phyloP scores from a whole-genome alignment of 2,797 vertebrate genomes.

The Acanthornis magna region DNA sequence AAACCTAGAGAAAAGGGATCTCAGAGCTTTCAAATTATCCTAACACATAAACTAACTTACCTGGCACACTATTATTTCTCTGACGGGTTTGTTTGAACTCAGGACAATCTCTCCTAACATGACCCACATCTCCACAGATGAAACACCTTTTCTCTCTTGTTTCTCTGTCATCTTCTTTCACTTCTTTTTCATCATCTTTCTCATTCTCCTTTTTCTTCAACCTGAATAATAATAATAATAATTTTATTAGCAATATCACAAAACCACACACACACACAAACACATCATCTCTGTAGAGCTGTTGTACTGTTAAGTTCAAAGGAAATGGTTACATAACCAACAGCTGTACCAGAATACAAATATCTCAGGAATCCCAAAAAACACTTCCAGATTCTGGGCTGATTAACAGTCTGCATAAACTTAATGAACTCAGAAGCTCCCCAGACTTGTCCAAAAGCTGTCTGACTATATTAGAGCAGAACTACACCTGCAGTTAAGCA shows the following conservation, averaged over 20 bases:
- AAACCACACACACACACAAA: not conserved
- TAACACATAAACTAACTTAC: constrained; percentile 49
- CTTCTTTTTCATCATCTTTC: constrained; percentile 90
- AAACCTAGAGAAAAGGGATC: not conserved
- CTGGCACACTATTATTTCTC: constrained; percentile 78
- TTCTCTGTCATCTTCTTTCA: constrained; percentile 91
- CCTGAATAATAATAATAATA: constrained; percentile 77
- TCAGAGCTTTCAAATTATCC: not conserved
- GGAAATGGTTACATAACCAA: not conserved
- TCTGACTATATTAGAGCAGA: not conserved
- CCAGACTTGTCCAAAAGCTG: not conserved
- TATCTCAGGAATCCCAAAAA: not conserved
- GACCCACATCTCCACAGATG: constrained; percentile 94
- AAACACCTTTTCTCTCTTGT: constrained; percentile 93
- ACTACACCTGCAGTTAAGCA: not conserved
- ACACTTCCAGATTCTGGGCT: not conserved
- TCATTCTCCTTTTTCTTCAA: constrained; percentile 95
- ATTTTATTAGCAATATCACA: constrained; percentile 21
- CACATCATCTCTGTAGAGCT: not conserved
- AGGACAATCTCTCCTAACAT: constrained; percentile 94
- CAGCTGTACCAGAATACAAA: not conserved
- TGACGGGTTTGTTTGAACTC: constrained; percentile 92
- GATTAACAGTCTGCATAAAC: not conserved
- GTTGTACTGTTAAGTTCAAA: not conserved
- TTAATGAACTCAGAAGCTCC: not conserved